Evolutionary conservation across 2,113 vertebrate genomes (phyloP), one percentile per base, ranked within the genome.

Genomic region (Oncorhynchus keta): DNA sequence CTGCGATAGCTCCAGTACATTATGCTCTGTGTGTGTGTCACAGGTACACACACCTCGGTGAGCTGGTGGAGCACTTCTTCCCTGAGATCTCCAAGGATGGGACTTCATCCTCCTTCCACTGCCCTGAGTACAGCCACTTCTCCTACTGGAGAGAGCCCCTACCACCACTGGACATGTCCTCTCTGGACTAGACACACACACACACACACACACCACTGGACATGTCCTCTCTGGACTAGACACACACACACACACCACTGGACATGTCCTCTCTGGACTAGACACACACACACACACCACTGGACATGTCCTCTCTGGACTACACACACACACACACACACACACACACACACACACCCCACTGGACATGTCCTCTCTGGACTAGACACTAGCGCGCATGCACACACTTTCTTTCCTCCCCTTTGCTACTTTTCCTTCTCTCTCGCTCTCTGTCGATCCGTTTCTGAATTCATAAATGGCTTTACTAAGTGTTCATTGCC

Each of bases 21-120:
- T 45, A 55, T 55, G 16, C 51, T 55, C 3, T 22, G 59, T 62
- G 59, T 22, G 59, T 61, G n/a, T 22, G 18, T 22, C 74, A 0
- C 59, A 99, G 98, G 66, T 99, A 97, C 0, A 90, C 93, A 73
- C 91, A 90, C 72, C 94, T 99, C 32, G 82, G 91, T 0, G 96
- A 98, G 80, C 49, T 95, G 79, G 97, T 97, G 59, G 95, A 98
- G 68, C 93, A 97, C 35, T 88, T 99, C 85, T 99, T 99, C 86
- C 98, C 97, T 0, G 86, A 93, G 16, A 79, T 93, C 13, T 83
- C 73, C 1, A 86, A 84, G 1, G 69, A 48, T 1, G 88, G 87
- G 4, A 78, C 77, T 4, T 89, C 69, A 0, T 0, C 71, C 0
- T 88, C 90, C 67, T 90, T 97, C 70, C 75, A 86, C 74, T 91